phyloP scores from a whole-genome alignment of 2,888 invertebrate species.

The Amblyjoppa fuscipennis region DNA sequence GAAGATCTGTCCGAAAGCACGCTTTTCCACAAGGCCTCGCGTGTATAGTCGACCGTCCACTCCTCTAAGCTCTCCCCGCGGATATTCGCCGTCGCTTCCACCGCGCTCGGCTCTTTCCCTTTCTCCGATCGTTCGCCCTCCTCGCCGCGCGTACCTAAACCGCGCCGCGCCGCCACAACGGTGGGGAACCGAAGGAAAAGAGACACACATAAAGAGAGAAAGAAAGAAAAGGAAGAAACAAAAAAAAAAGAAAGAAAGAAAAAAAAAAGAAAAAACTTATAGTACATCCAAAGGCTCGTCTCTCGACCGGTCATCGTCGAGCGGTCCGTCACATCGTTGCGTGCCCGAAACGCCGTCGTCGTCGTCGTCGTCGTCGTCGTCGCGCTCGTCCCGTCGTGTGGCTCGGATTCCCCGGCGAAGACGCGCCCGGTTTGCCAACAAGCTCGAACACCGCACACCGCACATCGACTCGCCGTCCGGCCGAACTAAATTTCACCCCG shows the following conservation, averaged over 20 bases:
- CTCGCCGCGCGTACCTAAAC: not conserved
- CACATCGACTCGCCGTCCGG: too few relatives aligned
- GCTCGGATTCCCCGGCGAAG: conserved; percentile 67
- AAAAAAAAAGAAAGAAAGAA: not conserved
- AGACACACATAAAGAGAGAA: not conserved
- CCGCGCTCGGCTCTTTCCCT: not conserved
- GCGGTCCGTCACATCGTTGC: conserved; percentile 50
- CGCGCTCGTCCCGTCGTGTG: conserved; percentile 48
- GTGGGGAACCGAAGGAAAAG: too few relatives aligned
- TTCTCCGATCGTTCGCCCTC: not conserved
- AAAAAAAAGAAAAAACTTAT: not conserved
- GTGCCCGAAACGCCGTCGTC: conserved; percentile 47
- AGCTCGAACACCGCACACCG: not conserved
- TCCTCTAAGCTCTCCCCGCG: not conserved
- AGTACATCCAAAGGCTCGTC: conserved; percentile 35
- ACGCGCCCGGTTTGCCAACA: conserved; percentile 65
- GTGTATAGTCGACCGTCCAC: not conserved
- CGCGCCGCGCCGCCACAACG: not conserved
- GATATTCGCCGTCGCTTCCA: not conserved
- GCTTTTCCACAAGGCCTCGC: not conserved
- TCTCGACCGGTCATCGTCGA: conserved; percentile 53
- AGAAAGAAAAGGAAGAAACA: not conserved
- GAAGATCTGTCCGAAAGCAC: too few relatives aligned
- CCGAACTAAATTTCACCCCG: too few relatives aligned
- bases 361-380: conserved; percentile 38